These are phyloP conservation scores for Phylloscopus collybita DNA, from an alignment of 2,797 vertebrate genomes.

Conservation along the genomic window DNA sequence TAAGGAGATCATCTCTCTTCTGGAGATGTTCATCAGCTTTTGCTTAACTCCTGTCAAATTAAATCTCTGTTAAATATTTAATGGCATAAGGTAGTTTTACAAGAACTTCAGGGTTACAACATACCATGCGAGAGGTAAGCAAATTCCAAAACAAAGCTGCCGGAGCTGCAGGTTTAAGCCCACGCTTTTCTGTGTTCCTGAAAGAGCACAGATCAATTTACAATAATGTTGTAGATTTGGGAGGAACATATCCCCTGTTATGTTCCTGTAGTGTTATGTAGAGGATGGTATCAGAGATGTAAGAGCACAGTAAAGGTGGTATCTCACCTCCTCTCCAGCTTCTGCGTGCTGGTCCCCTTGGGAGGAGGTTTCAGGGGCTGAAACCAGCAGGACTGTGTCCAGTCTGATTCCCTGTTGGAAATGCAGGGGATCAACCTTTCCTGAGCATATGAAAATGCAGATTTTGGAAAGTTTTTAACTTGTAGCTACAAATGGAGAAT, in stretches of 20 bases:
- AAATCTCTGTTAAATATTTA: neutral
- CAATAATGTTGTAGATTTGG: neutral
- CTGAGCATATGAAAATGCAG: neutral
- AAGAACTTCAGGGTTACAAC: neutral
- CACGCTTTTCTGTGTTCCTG: neutral
- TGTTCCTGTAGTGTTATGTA: fast-evolving
- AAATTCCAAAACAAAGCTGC: neutral
- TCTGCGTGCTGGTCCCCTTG: neutral
- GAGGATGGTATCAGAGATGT: neutral
- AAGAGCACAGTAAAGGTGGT: neutral
- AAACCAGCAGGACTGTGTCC: neutral
- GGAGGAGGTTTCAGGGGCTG: neutral
- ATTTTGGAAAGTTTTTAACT: neutral
- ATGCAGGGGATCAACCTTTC: neutral
- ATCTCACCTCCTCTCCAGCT: neutral
- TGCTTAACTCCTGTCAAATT: neutral
- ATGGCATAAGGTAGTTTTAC: neutral
- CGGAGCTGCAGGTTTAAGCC: neutral
- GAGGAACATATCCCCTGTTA: neutral
- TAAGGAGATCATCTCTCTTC: neutral
- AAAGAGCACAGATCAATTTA: neutral
- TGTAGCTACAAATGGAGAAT: neutral
- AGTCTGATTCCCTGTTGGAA: neutral
- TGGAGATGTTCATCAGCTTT: neutral
- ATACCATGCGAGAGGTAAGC: neutral